Evolutionary conservation across 35 echinoderm and acorn worm genomes (phyloP).

Genomic region (Chiridota heheva): DNA sequence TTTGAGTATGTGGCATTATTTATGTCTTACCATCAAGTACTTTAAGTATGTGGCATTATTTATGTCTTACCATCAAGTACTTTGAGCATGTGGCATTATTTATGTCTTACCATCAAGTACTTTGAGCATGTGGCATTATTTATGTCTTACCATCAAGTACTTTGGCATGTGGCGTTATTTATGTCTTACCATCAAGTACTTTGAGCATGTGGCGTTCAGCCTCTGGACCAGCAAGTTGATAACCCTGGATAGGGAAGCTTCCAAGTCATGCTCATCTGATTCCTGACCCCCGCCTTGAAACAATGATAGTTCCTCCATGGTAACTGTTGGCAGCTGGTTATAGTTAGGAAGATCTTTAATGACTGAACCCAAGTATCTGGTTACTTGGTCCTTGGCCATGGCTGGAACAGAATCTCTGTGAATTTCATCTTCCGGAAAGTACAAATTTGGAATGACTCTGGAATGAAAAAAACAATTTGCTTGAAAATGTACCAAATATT

Average conservation of each 20-base stretch:
- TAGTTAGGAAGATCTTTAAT: constrained; percentile 69
- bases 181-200: constrained; percentile 74
- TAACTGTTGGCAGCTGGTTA: constrained; percentile 67
- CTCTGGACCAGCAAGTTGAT: constrained; percentile 58
- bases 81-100: no score
- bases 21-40: no score
- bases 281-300: constrained; percentile 39
- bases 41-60: no score
- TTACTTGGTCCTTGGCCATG: constrained; percentile 62
- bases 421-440: constrained; percentile 69
- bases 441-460: constrained; percentile 84
- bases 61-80: no score
- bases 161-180: no score
- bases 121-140: no score
- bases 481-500: neutral
- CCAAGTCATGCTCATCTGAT: constrained; percentile 30
- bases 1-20: no score
- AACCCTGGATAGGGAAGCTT: constrained; percentile 77
- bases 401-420: constrained; percentile 69
- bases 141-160: no score
- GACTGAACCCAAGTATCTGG: constrained; percentile 58
- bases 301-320: constrained; percentile 82
- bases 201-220: constrained; percentile 72
- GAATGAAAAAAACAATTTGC: neutral
- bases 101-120: no score